phyloP scores from a whole-genome alignment of 2,797 vertebrate species.

The Peromyscus nudipes region DNA sequence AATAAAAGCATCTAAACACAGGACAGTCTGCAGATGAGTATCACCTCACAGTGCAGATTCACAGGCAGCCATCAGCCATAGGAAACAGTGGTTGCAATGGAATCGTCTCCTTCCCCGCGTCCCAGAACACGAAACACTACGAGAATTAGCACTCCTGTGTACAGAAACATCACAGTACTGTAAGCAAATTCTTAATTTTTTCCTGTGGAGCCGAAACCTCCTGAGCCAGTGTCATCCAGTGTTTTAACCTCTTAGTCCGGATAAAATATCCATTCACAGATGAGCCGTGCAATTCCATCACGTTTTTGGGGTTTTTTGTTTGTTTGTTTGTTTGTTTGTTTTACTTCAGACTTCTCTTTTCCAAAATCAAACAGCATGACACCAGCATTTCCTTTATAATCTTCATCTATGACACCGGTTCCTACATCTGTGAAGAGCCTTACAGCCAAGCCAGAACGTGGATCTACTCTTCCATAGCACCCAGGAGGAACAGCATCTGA shows the following conservation, averaged over 20 bases:
- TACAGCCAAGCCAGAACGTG: too few relatives aligned
- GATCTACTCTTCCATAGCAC: slow-evolving; percentile 95
- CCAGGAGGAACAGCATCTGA: slow-evolving; percentile 96
- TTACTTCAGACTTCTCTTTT: slow-evolving; percentile 93
- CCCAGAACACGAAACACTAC: neutral
- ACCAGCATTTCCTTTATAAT: slow-evolving; percentile 97
- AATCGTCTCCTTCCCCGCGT: neutral
- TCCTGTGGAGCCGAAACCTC: slow-evolving; percentile 97
- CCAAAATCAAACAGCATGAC: slow-evolving; percentile 92
- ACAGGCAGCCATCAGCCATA: neutral
- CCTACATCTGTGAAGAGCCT: neutral
- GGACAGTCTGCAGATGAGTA: neutral
- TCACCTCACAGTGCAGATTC: neutral
- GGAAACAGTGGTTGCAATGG: neutral
- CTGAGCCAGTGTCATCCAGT: slow-evolving; percentile 92
- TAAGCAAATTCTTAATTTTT: slow-evolving; percentile 83
- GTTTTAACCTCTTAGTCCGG: slow-evolving; percentile 94
- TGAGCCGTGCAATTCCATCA: slow-evolving; percentile 96
- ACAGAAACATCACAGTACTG: neutral
- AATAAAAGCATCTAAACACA: neutral
- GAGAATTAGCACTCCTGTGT: neutral
- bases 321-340: too few relatives aligned
- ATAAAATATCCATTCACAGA: slow-evolving; percentile 97
- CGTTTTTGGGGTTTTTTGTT: slow-evolving; percentile 90
- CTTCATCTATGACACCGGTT: slow-evolving; percentile 98